A percentile compares a stretch with the other conserved stretches of the same genome.
phyloP scores from a whole-genome alignment of 53 echinoderm and acorn worm genomes.

The Crossaster papposus region DNA sequence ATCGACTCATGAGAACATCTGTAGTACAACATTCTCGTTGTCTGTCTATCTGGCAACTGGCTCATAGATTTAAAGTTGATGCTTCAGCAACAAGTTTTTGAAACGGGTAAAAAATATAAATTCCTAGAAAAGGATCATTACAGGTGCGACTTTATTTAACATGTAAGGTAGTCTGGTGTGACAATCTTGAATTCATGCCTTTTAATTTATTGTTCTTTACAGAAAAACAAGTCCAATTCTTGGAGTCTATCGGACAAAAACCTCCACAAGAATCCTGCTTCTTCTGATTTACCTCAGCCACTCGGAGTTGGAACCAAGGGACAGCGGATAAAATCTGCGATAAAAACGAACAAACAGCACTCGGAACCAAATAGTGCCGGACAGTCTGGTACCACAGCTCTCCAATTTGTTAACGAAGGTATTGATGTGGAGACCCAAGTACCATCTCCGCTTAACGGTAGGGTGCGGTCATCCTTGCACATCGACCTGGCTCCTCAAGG shows the following conservation, averaged over 20 bases:
- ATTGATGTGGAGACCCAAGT: slow-evolving; percentile 47
- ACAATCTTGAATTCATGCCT: background rate
- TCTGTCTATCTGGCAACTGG: background rate
- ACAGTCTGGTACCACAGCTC: background rate
- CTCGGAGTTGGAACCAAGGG: background rate
- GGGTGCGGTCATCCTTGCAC: background rate
- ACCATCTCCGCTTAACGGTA: slow-evolving; percentile 19
- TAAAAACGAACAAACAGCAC: background rate
- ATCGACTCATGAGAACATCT: no score
- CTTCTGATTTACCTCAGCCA: background rate
- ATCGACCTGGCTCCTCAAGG: background rate
- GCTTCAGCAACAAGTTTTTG: no score
- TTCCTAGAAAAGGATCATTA: no score
- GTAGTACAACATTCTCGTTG: background rate
- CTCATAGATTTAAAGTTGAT: no score
- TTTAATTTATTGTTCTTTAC: background rate
- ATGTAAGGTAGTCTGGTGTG: no score
- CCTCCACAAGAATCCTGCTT: background rate
- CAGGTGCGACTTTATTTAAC: no score
- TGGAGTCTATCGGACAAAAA: background rate
- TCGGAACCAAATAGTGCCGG: background rate
- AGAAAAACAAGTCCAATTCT: slow-evolving; percentile 46
- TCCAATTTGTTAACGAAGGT: background rate
- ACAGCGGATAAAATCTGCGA: background rate
- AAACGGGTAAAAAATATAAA: no score